Evolutionary conservation across 2,797 vertebrate species (phyloP).

Genomic region (Gymnodraco acuticeps): DNA sequence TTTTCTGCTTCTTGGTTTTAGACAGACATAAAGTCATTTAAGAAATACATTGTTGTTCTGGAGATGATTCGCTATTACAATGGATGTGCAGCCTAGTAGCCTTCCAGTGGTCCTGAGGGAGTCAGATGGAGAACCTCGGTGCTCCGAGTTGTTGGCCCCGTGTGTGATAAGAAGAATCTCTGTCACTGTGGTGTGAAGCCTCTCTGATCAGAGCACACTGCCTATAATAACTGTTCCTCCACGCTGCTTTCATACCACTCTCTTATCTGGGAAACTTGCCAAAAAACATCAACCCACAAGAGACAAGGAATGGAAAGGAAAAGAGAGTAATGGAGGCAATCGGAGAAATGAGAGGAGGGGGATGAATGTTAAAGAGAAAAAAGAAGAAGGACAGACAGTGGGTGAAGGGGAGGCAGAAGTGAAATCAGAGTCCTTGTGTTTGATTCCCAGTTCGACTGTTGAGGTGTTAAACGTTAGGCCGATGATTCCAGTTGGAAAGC

Average conservation of each 20-base stretch:
- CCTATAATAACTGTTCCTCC: slow-evolving; percentile 75
- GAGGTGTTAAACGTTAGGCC: slow-evolving; percentile 69
- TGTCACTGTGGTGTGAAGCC: slow-evolving; percentile 73
- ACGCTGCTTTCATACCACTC: slow-evolving; percentile 70
- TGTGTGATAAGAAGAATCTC: slow-evolving; percentile 64
- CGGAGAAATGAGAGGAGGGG: slow-evolving; percentile 33
- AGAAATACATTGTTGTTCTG: slow-evolving; percentile 26
- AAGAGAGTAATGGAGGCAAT: slow-evolving; percentile 38
- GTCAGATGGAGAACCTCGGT: slow-evolving; percentile 44
- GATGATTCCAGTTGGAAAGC: slow-evolving; percentile 65
- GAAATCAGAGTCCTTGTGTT: slow-evolving; percentile 62
- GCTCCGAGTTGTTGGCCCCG: slow-evolving; percentile 48
- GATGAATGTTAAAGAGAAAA: slow-evolving; percentile 48
- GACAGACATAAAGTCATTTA: slow-evolving; percentile 1
- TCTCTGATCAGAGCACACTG: slow-evolving; percentile 72
- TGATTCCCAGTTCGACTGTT: slow-evolving; percentile 71
- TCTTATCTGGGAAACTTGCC: slow-evolving; percentile 81
- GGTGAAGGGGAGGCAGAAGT: slow-evolving; percentile 47
- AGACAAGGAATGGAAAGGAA: slow-evolving; percentile 54
- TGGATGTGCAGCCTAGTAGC: slow-evolving; percentile 8
- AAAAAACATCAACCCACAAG: slow-evolving; percentile 78
- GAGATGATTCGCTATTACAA: slow-evolving; percentile 36
- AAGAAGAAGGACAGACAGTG: slow-evolving; percentile 33
- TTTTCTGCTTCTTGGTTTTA: background rate
- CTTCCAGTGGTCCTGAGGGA: slow-evolving; percentile 69